Percentiles rank a stretch among this genome's conserved stretches.
phyloP scores from a whole-genome alignment of 2,797 vertebrate genomes.

The Pseudochaenichthys georgianus region DNA sequence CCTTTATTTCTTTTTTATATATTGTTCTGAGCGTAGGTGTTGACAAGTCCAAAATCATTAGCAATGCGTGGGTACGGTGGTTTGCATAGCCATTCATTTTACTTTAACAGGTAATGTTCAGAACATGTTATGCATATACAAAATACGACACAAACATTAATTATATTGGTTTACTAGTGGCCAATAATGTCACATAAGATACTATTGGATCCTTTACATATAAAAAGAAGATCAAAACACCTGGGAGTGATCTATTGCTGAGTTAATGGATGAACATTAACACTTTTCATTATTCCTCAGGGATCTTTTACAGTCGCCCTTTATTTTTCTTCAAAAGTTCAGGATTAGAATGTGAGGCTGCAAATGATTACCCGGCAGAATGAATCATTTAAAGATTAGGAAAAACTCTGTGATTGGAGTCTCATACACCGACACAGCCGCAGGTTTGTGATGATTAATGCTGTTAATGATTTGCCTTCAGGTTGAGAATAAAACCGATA shows the following conservation, averaged over 20 bases:
- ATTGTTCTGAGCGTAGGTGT: not conserved
- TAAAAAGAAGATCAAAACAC: not conserved
- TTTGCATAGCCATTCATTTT: not conserved
- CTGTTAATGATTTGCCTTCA: conserved; percentile 66
- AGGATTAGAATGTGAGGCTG: conserved; percentile 29
- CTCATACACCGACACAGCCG: conserved; percentile 36
- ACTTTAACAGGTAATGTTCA: not conserved
- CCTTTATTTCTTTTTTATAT: not conserved
- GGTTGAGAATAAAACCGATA: conserved; percentile 45
- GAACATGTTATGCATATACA: not conserved
- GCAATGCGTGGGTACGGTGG: not conserved
- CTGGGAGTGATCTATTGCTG: too few species aligned
- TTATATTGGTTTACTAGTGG: not conserved
- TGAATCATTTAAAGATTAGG: conserved; percentile 66
- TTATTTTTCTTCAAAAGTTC: conserved; percentile 29
- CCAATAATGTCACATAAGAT: not conserved
- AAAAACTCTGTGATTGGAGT: conserved; percentile 52
- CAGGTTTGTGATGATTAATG: conserved; percentile 61
- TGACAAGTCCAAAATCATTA: not conserved
- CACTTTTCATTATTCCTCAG: not conserved
- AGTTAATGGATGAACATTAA: not conserved
- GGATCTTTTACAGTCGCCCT: conserved; percentile 1
- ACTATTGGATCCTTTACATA: not conserved
- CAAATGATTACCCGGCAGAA: conserved; percentile 61
- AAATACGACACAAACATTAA: too few species aligned